Evolutionary conservation across 2,888 invertebrate genomes (phyloP).

Genomic region (Phengaris arion): DNA sequence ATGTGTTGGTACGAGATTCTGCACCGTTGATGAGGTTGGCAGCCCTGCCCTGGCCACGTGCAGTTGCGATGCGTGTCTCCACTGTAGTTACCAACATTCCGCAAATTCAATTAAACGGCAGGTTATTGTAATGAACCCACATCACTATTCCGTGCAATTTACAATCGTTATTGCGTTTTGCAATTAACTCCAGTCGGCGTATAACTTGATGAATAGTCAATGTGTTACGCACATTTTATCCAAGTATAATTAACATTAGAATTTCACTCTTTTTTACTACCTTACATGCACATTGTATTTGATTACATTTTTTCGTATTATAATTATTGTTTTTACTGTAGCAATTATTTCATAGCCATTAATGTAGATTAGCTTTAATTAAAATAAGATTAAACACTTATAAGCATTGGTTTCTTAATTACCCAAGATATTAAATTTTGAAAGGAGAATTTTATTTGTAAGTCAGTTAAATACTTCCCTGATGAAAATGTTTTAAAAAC

Average conservation of each 20-base stretch:
- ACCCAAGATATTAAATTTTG: not conserved
- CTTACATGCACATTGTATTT: not conserved
- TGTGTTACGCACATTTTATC: conserved; percentile 43
- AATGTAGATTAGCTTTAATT: not conserved
- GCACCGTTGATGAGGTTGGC: not conserved
- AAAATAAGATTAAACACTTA: not conserved
- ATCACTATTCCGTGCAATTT: conserved; percentile 69
- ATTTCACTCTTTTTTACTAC: conserved; percentile 31
- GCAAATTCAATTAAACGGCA: conserved; percentile 66
- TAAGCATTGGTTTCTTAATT: not conserved
- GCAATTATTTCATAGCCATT: not conserved
- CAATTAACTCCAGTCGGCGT: conserved; percentile 61
- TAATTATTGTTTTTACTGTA: not conserved
- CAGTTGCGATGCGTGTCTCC: conserved; percentile 44
- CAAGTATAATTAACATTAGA: conserved; percentile 40
- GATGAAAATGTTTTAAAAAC: no score
- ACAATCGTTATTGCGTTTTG: conserved; percentile 67
- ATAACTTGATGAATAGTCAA: conserved; percentile 41
- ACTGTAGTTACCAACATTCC: conserved; percentile 52
- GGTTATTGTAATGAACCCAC: conserved; percentile 71
- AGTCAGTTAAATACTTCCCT: no score
- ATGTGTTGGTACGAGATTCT: no score
- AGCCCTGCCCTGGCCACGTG: conserved; percentile 15
- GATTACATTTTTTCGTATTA: not conserved
- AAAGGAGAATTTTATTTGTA: not conserved